These are phyloP conservation scores for Drosophila elegans DNA, from an alignment of 1,140 invertebrate genomes.

Conservation along the genomic window DNA sequence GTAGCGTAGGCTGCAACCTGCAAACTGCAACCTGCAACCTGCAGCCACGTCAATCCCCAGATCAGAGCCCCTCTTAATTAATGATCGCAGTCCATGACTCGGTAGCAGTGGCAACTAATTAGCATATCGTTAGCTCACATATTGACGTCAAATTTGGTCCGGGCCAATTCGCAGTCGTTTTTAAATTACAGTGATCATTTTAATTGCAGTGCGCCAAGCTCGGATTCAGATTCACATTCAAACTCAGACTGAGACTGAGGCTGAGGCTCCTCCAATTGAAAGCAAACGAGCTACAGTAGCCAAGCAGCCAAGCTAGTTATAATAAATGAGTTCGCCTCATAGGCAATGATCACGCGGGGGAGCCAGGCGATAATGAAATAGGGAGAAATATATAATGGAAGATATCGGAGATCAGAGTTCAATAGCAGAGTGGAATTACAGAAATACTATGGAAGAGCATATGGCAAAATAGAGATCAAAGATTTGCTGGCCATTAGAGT, in stretches of 20 bases:
- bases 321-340: conserved; percentile 35
- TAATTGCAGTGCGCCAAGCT: conserved; percentile 75
- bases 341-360: conserved; percentile 24
- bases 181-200: conserved; percentile 80
- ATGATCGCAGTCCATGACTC: conserved; percentile 52
- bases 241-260: not conserved
- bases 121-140: conserved; percentile 80
- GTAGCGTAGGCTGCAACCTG: conserved; percentile 45
- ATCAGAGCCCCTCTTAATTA: conserved; percentile 77
- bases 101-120: conserved; percentile 60
- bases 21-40: conserved; percentile 19
- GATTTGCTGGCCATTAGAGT: not conserved
- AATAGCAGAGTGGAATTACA: not conserved
- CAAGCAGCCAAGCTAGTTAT: conserved; percentile 13
- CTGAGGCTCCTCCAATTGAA: conserved; percentile 5
- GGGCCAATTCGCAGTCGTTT: conserved; percentile 60
- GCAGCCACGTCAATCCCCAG: conserved; percentile 66
- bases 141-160: conserved; percentile 78
- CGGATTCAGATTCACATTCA: conserved; percentile 27
- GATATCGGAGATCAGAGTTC: conserved; percentile 27
- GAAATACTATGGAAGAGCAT: not conserved
- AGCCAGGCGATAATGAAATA: conserved; percentile 20
- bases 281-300: conserved; percentile 14
- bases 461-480: not conserved
- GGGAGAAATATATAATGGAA: conserved; percentile 8